Conservation (phyloP, 2,888 invertebrate species). For the Byasa hedistus region DNA sequence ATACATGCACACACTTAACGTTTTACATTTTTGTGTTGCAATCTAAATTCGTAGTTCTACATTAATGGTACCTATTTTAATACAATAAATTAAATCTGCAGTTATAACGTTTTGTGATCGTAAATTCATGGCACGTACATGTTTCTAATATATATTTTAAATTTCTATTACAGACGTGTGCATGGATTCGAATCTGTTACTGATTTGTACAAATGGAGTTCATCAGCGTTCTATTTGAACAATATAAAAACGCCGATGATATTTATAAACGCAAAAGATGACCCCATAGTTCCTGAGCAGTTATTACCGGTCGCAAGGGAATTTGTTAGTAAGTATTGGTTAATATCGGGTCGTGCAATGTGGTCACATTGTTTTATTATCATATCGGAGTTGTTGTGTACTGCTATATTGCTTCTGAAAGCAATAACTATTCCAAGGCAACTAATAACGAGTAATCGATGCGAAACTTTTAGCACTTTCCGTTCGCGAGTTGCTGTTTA, state of each 20-base stretch:
- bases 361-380: no score
- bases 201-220: constrained; percentile 92
- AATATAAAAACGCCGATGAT: constrained; percentile 92
- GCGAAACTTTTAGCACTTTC: constrained; percentile 20
- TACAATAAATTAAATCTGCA: not conserved
- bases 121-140: not conserved
- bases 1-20: no score
- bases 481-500: constrained; percentile 3
- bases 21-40: no score
- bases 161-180: constrained; percentile 78
- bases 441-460: not conserved
- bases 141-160: not conserved
- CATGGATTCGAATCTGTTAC: constrained; percentile 88
- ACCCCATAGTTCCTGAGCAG: constrained; percentile 92
- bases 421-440: not conserved
- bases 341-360: not conserved
- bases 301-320: constrained; percentile 86
- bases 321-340: constrained; percentile 84
- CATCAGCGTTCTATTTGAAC: constrained; percentile 88
- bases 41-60: no score
- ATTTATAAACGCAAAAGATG: constrained; percentile 94
- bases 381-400: not conserved
- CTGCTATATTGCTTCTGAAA: not conserved
- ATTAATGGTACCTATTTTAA: no score
- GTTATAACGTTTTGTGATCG: not conserved